Conservation (phyloP, 2,797 vertebrate genomes). For the Myotis findleyi region DNA sequence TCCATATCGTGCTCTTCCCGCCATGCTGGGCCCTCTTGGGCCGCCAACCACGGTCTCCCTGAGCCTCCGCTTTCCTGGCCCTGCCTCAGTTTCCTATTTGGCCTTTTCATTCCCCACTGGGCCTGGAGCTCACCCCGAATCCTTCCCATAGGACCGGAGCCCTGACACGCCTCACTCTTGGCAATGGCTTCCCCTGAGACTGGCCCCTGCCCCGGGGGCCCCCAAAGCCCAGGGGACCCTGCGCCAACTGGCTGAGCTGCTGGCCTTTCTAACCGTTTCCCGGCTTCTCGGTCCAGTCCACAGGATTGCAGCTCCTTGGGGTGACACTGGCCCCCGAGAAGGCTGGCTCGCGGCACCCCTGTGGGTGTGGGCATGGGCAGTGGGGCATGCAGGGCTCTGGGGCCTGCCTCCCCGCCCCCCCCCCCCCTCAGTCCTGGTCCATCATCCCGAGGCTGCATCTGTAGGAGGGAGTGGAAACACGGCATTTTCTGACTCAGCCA, state of each 20-base stretch:
- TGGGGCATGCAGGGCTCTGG: background rate
- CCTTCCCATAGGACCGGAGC: background rate
- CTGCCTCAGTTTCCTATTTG: background rate
- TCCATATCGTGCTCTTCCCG: background rate
- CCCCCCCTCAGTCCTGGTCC: background rate
- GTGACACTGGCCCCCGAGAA: background rate
- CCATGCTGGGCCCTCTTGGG: no score
- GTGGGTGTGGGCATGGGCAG: background rate
- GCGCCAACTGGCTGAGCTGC: background rate
- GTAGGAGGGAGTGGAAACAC: fast-evolving
- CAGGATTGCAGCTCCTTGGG: background rate
- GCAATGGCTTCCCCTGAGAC: background rate
- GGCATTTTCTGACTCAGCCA: background rate
- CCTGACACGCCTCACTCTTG: background rate
- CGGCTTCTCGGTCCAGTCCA: background rate
- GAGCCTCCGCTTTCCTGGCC: background rate
- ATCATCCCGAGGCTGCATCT: background rate
- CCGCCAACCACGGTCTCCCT: background rate
- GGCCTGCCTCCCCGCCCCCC: background rate
- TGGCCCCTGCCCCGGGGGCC: fast-evolving
- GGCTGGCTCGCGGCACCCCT: background rate
- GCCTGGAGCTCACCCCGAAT: background rate
- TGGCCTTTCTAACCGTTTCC: background rate
- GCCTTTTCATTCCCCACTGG: background rate
- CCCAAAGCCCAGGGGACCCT: background rate